phyloP scores from a whole-genome alignment of 2,113 vertebrate species.

The Gasterosteus nipponicus region DNA sequence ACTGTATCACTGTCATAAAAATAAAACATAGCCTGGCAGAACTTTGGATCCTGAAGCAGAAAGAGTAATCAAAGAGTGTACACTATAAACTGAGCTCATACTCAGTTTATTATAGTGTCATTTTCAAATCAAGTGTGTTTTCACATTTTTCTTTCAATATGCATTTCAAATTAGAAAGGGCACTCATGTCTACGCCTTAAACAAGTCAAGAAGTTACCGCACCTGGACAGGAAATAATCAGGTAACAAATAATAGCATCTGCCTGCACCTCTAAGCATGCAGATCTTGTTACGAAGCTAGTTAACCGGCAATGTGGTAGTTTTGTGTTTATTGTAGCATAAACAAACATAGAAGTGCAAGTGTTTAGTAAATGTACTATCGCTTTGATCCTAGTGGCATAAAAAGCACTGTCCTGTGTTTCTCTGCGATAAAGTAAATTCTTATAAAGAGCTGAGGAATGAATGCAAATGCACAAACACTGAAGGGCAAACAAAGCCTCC shows the following conservation, averaged over 20 bases:
- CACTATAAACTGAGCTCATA: slow-evolving; percentile 5
- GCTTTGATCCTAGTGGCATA: background rate
- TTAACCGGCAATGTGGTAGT: background rate
- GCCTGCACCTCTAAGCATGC: too few relatives aligned
- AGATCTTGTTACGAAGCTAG: background rate
- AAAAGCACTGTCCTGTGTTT: background rate
- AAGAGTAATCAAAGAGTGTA: slow-evolving; percentile 13
- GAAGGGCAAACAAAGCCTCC: background rate
- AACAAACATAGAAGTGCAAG: background rate
- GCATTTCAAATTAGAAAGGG: background rate
- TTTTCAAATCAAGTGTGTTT: slow-evolving; percentile 10
- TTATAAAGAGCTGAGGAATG: too few relatives aligned
- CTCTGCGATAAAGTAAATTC: too few relatives aligned
- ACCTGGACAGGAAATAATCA: background rate
- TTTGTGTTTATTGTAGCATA: background rate
- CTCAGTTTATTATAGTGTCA: background rate
- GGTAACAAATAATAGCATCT: too few relatives aligned
- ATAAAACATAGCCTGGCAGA: background rate
- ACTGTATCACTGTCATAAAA: slow-evolving; percentile 37
- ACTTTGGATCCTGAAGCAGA: slow-evolving; percentile 55
- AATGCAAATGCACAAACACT: background rate
- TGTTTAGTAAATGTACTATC: background rate
- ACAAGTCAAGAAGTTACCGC: background rate
- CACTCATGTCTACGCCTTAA: background rate
- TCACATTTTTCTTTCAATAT: background rate